These are phyloP conservation scores for Parapsyche elsis DNA, from an alignment of 1,140 invertebrate genomes.

Conservation along the genomic window DNA sequence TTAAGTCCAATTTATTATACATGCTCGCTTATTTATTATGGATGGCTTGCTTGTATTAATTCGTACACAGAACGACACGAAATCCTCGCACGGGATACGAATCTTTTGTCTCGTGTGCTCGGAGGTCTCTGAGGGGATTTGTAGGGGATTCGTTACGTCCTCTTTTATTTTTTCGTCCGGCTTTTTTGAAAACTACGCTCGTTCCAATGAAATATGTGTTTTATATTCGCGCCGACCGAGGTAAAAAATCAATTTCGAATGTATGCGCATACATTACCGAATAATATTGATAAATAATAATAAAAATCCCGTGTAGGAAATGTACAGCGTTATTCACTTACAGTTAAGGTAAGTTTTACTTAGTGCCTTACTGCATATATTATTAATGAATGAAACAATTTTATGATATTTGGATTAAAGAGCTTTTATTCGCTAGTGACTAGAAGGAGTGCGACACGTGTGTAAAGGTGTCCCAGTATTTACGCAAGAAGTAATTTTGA, in stretches of 20 bases:
- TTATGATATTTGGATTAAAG: too few relatives aligned
- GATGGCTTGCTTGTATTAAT: neutral
- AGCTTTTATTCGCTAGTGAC: too few relatives aligned
- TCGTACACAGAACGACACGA: neutral
- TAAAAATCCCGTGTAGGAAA: neutral
- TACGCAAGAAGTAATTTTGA: too few relatives aligned
- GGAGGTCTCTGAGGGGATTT: constrained; percentile 37
- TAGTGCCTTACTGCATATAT: too few relatives aligned
- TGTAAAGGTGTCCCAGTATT: too few relatives aligned
- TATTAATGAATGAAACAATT: too few relatives aligned
- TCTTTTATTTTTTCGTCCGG: constrained; percentile 27
- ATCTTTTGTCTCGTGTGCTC: constrained; percentile 5
- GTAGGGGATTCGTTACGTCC: constrained; percentile 41
- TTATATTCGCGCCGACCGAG: neutral
- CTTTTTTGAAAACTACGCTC: constrained; percentile 30
- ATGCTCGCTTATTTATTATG: too few relatives aligned
- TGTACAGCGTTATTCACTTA: too few relatives aligned
- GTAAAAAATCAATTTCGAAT: constrained; percentile 30
- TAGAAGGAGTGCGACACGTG: too few relatives aligned
- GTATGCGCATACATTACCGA: neutral
- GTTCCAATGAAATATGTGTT: constrained; percentile 36
- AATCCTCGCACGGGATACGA: too few relatives aligned
- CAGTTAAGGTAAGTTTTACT: too few relatives aligned
- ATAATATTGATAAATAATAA: constrained; percentile 17
- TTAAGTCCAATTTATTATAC: too few relatives aligned